These are phyloP conservation scores for Latrodectus elegans DNA, from an alignment of 2,888 invertebrate species.

Conservation along the genomic window DNA sequence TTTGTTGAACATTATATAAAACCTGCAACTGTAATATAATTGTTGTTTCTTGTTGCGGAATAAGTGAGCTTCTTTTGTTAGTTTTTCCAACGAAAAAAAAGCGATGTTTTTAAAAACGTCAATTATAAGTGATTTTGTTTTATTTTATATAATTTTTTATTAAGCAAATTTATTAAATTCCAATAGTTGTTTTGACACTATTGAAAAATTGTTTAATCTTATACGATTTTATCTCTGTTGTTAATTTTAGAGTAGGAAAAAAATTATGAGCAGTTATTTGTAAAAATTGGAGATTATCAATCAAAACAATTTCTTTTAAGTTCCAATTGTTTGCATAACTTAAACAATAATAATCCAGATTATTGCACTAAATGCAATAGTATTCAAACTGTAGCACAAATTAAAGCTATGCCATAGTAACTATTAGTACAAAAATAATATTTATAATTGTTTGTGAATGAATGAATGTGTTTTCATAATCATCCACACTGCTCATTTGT, in stretches of 20 bases:
- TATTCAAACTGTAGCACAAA: background rate
- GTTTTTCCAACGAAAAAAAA: slow-evolving; percentile 14
- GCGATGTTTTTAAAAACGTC: slow-evolving; percentile 41
- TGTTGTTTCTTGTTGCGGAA: slow-evolving; percentile 59
- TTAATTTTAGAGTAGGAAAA: background rate
- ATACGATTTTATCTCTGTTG: slow-evolving; percentile 46
- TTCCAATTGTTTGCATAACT: background rate
- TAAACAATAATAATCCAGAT: background rate
- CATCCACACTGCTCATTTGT: slow-evolving; percentile 28
- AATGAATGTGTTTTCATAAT: background rate
- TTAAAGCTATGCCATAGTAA: background rate
- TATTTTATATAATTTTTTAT: slow-evolving; percentile 59
- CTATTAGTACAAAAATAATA: background rate
- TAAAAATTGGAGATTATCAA: background rate
- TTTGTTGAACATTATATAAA: slow-evolving; percentile 26
- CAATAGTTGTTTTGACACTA: slow-evolving; percentile 28
- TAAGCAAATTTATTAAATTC: slow-evolving; percentile 58
- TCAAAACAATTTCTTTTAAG: background rate
- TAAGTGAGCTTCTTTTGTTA: slow-evolving; percentile 58
- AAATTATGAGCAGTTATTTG: background rate
- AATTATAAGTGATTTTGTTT: slow-evolving; percentile 48
- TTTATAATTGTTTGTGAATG: background rate
- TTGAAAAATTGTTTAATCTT: slow-evolving; percentile 42
- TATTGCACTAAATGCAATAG: background rate
- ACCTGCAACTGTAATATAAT: slow-evolving; percentile 25